Base-by-base conservation (phyloP, 1,140 invertebrate genomes). In the Pinna nobilis region DNA sequence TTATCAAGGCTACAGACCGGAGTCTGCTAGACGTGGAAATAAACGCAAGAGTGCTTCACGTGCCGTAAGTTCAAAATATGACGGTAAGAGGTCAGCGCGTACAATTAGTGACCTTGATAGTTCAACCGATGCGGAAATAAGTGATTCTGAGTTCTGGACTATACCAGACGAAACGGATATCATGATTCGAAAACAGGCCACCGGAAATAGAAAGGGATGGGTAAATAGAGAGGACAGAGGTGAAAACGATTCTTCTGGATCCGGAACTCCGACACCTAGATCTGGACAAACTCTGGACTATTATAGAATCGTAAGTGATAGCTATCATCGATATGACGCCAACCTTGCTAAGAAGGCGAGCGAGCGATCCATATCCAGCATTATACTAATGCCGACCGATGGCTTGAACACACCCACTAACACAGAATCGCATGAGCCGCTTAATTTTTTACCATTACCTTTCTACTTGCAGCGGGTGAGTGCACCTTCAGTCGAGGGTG, bases 331-430 rank as follows among this genome's bases (percentile, higher is more conserved):
- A 65, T 74, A 74, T 59, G 82, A 79, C 47, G 72, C 78, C 11
- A 76, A 81, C 57, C 63, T 83, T 53, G 76, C 78, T 53, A 84
- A 84, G 77, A 84, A 84, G 70, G 82, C 80, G 50, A 84, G 82
- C 74, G 82, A 84, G 70, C 70, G 80, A 47, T 84, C 82, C 59
- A 84, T 84, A 73, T 84, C 82, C 66, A 84, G 82, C 66, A 84
- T 84, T 49, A 70, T 84, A 77, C 75, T 84, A 81, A 79, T 77
- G 69, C 77, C 79, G 53, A 30, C 72, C 73, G 79, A 81, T 68
- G 77, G 77, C 33, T 50, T 74, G 49, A 37, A 23, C 33, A 70
- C 68, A n/a, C 76, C 82, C 65, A 81, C 79, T 83, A 83, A 81
- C 74, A 74, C 78, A 30, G 82, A 79, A 25, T 80, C 76, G 59